phyloP scores from a whole-genome alignment of 2,888 invertebrate genomes.

The Cheilosia vernalis region DNA sequence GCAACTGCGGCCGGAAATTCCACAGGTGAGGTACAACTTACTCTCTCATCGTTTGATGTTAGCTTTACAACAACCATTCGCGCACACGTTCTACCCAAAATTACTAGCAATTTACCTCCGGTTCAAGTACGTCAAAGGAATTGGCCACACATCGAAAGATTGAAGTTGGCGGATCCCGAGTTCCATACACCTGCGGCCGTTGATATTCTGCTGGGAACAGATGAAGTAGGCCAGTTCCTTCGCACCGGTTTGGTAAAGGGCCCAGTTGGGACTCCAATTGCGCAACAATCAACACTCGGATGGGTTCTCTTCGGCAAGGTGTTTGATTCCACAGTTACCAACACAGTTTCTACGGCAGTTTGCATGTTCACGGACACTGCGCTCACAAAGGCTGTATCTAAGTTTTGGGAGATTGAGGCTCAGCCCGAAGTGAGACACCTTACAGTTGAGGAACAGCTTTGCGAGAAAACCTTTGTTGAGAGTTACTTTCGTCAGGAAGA shows the following conservation, averaged over 20 bases:
- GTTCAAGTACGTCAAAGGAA: slow-evolving; percentile 10
- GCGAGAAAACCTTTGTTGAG: slow-evolving; percentile 21
- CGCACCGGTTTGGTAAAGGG: slow-evolving; percentile 47
- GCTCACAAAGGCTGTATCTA: slow-evolving; percentile 25
- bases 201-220: slow-evolving; percentile 57
- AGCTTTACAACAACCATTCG: slow-evolving; percentile 27
- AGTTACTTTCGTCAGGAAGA: slow-evolving; percentile 14
- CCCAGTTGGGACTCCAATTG: slow-evolving; percentile 37
- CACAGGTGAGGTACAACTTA: slow-evolving; percentile 38
- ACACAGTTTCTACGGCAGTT: neutral
- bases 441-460: slow-evolving; percentile 9
- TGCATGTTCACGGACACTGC: slow-evolving; percentile 19
- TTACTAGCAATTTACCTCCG: slow-evolving; percentile 59
- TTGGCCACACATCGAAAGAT: slow-evolving; percentile 45
- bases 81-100: slow-evolving; percentile 50
- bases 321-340: neutral
- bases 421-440: slow-evolving; percentile 11
- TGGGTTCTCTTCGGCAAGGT: slow-evolving; percentile 46
- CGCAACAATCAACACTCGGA: slow-evolving; percentile 51
- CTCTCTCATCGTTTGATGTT: slow-evolving; percentile 19
- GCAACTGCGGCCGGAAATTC: slow-evolving; percentile 34
- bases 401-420: slow-evolving; percentile 44
- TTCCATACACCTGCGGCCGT: slow-evolving; percentile 41
- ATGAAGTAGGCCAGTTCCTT: slow-evolving; percentile 52
- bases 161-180: slow-evolving; percentile 57